These are phyloP conservation scores for Pantherophis guttatus DNA, from an alignment of 2,113 vertebrate species.

Conservation along the genomic window DNA sequence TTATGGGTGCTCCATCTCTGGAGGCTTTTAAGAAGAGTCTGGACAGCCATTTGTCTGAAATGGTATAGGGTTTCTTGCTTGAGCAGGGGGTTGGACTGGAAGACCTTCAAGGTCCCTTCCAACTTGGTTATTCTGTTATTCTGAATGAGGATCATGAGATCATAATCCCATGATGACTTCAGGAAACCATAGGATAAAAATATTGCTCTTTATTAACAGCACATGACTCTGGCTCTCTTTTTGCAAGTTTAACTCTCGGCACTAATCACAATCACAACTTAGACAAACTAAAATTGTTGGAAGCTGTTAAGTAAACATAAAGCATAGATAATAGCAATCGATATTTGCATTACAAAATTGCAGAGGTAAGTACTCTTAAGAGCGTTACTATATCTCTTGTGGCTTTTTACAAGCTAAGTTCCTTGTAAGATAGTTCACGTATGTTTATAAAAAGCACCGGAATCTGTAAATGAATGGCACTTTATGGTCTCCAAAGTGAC, in stretches of 20 bases:
- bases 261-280: background rate
- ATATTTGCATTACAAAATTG: background rate
- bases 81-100: no score
- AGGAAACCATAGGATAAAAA: background rate
- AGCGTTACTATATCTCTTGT: background rate
- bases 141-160: background rate
- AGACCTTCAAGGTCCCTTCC: no score
- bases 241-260: background rate
- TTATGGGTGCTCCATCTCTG: background rate
- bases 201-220: background rate
- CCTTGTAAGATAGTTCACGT: conserved; percentile 14
- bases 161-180: background rate
- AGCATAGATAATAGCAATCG: background rate
- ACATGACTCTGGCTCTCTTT: background rate
- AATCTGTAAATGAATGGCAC: conserved; percentile 10
- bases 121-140: background rate
- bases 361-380: background rate
- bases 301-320: background rate
- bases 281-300: background rate
- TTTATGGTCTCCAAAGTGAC: background rate
- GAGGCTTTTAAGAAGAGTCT: no score
- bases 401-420: conserved; percentile 2
- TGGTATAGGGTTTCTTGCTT: no score
- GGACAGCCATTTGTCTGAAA: no score
- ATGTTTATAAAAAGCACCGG: background rate